Evolutionary conservation across 2,113 vertebrate genomes (phyloP).

Genomic region (Guaruba guarouba): DNA sequence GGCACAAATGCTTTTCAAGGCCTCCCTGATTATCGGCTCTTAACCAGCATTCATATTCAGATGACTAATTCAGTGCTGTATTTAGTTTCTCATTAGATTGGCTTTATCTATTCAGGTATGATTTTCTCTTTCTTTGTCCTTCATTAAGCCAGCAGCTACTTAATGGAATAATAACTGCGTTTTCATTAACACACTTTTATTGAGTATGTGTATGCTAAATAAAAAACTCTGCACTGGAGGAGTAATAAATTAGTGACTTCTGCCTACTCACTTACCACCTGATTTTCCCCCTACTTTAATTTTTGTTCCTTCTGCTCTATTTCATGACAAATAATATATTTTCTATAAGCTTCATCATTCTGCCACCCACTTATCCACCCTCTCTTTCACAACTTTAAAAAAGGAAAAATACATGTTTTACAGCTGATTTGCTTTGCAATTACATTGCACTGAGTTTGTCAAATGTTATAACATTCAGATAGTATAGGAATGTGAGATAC

Average conservation of each 20-base stretch:
- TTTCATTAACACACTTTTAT: conserved; percentile 10
- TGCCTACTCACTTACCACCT: conserved; percentile 45
- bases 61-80: background rate
- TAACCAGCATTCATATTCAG: background rate
- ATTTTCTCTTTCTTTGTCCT: background rate
- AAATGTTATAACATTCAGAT: conserved; percentile 20
- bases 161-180: conserved; percentile 39
- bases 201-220: conserved; percentile 18
- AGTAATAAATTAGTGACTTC: conserved; percentile 34
- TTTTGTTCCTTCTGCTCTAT: conserved; percentile 40
- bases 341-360: conserved; percentile 49
- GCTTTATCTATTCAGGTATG: background rate
- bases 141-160: background rate
- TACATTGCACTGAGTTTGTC: background rate
- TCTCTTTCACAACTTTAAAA: conserved; percentile 68
- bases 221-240: conserved; percentile 11
- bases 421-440: conserved; percentile 38
- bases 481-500: background rate
- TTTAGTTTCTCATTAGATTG: background rate
- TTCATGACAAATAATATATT: conserved; percentile 52
- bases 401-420: conserved; percentile 50
- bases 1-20: background rate
- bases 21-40: background rate
- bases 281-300: conserved; percentile 7
- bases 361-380: conserved; percentile 62